Conservation (phyloP, 2,797 vertebrate genomes). For the Clarias laeviceps region DNA sequence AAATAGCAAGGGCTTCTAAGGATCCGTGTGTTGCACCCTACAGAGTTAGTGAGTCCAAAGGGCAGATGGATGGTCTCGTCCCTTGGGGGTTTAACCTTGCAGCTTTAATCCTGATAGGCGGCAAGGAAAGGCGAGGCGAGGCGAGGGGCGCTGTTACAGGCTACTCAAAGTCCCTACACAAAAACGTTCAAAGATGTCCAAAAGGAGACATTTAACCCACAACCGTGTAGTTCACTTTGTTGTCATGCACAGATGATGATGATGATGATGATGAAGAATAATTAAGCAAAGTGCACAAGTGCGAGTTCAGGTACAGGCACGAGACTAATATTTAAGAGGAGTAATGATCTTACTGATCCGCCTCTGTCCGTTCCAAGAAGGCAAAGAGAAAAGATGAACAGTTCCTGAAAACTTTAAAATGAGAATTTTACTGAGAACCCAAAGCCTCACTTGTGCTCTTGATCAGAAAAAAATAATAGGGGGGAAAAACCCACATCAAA, state of each 20-base stretch:
- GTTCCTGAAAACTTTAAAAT: not conserved
- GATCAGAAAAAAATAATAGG: not conserved
- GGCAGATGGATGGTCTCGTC: conserved; percentile 55
- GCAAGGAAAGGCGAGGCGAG: not conserved
- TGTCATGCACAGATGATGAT: conserved; percentile 59
- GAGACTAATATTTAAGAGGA: conserved; percentile 47
- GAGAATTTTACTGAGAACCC: conserved; percentile 6
- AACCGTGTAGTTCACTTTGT: not conserved
- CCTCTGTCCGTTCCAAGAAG: not conserved
- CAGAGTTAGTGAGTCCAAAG: conserved; percentile 53
- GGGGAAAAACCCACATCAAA: not conserved
- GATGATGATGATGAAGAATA: conserved; percentile 34
- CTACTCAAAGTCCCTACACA: conserved; percentile 37
- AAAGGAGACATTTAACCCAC: not conserved
- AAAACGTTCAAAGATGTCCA: not conserved
- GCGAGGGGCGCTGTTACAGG: not conserved
- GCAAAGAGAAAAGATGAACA: not conserved
- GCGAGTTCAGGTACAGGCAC: conserved; percentile 57
- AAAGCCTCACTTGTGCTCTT: conserved; percentile 15
- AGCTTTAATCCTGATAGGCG: conserved; percentile 45
- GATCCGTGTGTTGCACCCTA: conserved; percentile 51
- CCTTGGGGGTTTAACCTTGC: conserved; percentile 35
- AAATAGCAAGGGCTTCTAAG: conserved; percentile 70
- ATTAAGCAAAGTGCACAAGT: conserved; percentile 60
- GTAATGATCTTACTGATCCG: conserved; percentile 2